Conservation (phyloP, 2,888 invertebrate genomes). For the Eucera pruinosa region DNA sequence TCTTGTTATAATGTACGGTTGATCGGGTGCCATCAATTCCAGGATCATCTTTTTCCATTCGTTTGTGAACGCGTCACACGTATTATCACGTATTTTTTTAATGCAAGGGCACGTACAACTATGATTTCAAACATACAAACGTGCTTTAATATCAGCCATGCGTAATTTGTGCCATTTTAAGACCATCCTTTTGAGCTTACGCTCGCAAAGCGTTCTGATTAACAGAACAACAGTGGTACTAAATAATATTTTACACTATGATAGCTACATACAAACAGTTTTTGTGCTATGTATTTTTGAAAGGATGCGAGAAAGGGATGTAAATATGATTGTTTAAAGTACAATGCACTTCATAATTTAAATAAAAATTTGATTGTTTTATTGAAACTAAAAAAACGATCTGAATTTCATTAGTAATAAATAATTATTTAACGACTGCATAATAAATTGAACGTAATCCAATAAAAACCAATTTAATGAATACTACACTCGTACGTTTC, state of each 20-base stretch:
- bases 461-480: too few relatives aligned
- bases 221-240: background rate
- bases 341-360: too few relatives aligned
- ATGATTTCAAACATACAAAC: conserved; percentile 8
- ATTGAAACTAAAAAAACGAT: too few relatives aligned
- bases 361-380: too few relatives aligned
- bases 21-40: conserved; percentile 27
- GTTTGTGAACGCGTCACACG: conserved; percentile 16
- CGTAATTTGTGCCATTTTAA: background rate
- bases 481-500: too few relatives aligned
- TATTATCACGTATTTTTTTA: conserved; percentile 18
- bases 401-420: too few relatives aligned
- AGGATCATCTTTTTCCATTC: conserved; percentile 24
- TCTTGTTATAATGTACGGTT: conserved; percentile 41
- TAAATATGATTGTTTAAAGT: background rate
- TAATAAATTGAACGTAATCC: too few relatives aligned
- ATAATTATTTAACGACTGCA: too few relatives aligned
- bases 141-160: conserved; percentile 4
- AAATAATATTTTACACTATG: background rate
- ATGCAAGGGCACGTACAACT: conserved; percentile 3
- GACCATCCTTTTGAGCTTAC: background rate
- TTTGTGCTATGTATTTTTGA: background rate
- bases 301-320: background rate
- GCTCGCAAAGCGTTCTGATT: background rate
- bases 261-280: background rate